Conservation (phyloP, 2,113 vertebrate genomes). For the Pygoscelis adeliae region DNA sequence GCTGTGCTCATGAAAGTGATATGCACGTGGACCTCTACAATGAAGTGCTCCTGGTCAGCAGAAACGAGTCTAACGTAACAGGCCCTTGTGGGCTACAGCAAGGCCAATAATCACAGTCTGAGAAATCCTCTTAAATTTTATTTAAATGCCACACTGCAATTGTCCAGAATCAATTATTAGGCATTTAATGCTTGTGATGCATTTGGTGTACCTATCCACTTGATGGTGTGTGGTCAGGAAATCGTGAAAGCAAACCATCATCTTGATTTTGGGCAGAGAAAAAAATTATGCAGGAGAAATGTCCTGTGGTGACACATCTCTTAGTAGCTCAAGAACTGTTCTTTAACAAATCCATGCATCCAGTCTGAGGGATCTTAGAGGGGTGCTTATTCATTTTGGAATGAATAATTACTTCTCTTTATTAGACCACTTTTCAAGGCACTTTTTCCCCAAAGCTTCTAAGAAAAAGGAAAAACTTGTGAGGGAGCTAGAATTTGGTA, state of each 20-base stretch:
- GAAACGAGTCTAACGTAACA: background rate
- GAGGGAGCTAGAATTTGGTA: constrained; percentile 13
- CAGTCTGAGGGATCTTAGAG: background rate
- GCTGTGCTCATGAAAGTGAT: background rate
- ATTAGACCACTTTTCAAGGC: background rate
- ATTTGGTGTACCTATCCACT: background rate
- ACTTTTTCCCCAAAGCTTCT: constrained; percentile 35
- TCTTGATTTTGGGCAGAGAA: constrained; percentile 15
- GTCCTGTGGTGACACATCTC: background rate
- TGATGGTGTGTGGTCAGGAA: background rate
- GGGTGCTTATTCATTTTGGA: background rate
- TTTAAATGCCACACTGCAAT: constrained; percentile 11
- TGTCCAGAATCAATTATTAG: background rate
- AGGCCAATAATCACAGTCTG: background rate
- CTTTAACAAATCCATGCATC: background rate
- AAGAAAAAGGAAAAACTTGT: constrained; percentile 31
- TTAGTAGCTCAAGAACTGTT: background rate
- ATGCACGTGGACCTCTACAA: background rate
- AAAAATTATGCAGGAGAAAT: background rate
- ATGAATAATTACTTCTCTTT: background rate
- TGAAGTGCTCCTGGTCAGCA: background rate
- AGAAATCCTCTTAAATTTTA: background rate
- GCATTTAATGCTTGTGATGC: background rate
- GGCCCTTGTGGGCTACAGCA: background rate
- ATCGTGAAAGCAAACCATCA: background rate